These are phyloP conservation scores for Blomia tropicalis DNA, from an alignment of 2,888 invertebrate genomes.

Conservation along the genomic window DNA sequence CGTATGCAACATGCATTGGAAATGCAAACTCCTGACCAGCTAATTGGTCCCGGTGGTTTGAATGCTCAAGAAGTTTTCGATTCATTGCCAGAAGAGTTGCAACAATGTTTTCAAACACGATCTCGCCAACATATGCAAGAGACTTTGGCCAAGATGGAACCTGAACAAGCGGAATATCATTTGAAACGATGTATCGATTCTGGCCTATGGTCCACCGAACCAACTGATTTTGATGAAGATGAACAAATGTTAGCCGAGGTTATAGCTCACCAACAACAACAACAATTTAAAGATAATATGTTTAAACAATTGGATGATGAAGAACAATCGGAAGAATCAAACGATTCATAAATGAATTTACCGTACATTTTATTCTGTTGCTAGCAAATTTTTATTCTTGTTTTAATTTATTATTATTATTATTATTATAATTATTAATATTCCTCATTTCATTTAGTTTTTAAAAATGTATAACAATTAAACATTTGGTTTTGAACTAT, in stretches of 20 bases:
- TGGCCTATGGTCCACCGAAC: constrained; percentile 72
- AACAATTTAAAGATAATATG: neutral
- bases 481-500: neutral
- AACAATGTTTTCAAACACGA: constrained; percentile 47
- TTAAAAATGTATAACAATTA: neutral
- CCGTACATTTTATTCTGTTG: neutral
- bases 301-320: neutral
- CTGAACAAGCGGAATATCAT: constrained; percentile 69
- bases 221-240: constrained; percentile 11
- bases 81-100: constrained; percentile 62
- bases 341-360: neutral
- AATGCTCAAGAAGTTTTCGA: constrained; percentile 96
- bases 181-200: constrained; percentile 93
- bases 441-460: neutral
- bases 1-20: constrained; percentile 66
- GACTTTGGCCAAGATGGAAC: constrained; percentile 69
- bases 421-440: neutral
- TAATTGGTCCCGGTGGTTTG: constrained; percentile 86
- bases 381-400: neutral
- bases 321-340: neutral
- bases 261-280: neutral
- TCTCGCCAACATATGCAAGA: constrained; percentile 73
- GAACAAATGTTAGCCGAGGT: neutral
- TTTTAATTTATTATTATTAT: neutral
- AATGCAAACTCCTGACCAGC: constrained; percentile 61